These are phyloP conservation scores for Cephus rjabovi DNA, from an alignment of 2,888 invertebrate species.

Conservation along the genomic window DNA sequence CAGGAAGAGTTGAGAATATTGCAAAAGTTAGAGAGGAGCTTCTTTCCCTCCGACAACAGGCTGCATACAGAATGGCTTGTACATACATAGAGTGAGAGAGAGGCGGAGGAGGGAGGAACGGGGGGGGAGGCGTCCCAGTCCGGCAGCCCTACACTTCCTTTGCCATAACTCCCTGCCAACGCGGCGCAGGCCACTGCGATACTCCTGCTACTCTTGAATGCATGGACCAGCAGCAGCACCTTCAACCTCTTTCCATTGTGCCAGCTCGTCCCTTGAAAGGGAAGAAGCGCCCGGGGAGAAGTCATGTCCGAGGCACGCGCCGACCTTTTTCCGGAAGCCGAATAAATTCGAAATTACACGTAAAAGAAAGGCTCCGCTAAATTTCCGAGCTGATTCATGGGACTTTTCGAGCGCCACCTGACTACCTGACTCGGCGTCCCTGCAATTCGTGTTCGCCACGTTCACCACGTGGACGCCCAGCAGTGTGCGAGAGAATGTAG, in stretches of 20 bases:
- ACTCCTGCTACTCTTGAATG: conserved; percentile 50
- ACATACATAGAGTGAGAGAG: conserved; percentile 23
- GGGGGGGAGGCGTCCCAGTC: background rate
- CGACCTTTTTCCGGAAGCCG: background rate
- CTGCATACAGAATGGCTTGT: conserved; percentile 46
- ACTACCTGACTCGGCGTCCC: too few relatives aligned
- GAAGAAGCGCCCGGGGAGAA: background rate
- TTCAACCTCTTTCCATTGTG: too few relatives aligned
- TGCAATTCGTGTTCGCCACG: too few relatives aligned
- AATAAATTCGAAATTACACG: background rate
- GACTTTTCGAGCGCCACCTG: background rate
- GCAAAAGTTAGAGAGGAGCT: conserved; percentile 47
- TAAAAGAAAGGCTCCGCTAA: background rate
- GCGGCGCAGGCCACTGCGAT: conserved; percentile 25
- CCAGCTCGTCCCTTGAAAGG: too few relatives aligned
- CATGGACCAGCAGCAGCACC: conserved; percentile 39
- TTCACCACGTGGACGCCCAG: too few relatives aligned
- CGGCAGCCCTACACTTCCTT: conserved; percentile 24
- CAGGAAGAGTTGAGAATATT: conserved; percentile 52
- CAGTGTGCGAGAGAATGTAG: too few relatives aligned
- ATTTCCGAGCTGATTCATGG: background rate
- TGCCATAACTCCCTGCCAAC: conserved; percentile 29
- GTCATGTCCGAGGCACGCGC: background rate
- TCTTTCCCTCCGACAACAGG: conserved; percentile 44
- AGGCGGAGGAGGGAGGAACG: background rate